Evolutionary conservation across 2,888 invertebrate species (phyloP).

Genomic region (Mesorhabditis spiculigera): DNA sequence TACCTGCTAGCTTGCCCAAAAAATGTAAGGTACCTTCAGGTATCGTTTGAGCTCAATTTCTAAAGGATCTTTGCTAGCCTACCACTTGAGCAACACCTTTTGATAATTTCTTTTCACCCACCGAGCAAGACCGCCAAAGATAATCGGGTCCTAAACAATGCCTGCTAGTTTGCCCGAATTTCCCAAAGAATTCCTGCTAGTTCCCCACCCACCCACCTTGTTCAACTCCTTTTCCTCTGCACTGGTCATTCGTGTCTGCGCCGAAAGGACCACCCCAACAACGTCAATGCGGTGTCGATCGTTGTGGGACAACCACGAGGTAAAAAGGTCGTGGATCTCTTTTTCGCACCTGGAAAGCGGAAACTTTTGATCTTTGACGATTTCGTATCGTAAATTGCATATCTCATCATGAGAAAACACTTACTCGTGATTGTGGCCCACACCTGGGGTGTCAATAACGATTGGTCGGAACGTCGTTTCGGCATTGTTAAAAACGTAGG

Average conservation of each 20-base stretch:
- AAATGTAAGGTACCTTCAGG: too few species aligned
- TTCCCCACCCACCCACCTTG: constrained; percentile 16
- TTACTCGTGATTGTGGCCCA: constrained; percentile 21
- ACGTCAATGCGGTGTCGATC: constrained; percentile 32
- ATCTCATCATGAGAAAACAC: neutral
- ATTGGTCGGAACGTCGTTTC: constrained; percentile 32
- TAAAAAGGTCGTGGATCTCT: constrained; percentile 22
- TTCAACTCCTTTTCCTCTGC: constrained; percentile 38
- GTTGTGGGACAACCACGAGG: constrained; percentile 33
- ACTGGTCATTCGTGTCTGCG: constrained; percentile 28
- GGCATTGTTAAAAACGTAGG: constrained; percentile 45
- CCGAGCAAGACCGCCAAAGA: too few species aligned
- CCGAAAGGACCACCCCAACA: constrained; percentile 37
- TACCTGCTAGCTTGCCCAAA: too few species aligned
- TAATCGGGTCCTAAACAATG: too few species aligned
- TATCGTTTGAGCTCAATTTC: too few species aligned
- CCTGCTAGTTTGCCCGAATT: too few species aligned
- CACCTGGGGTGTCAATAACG: constrained; percentile 41
- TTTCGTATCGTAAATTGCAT: neutral
- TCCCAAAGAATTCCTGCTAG: too few species aligned
- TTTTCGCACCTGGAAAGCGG: constrained; percentile 17
- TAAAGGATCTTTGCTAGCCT: too few species aligned
- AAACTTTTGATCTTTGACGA: constrained; percentile 12
- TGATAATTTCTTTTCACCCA: too few species aligned
- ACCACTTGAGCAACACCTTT: too few species aligned